Evolutionary conservation across 2,888 invertebrate species (phyloP).

Genomic region (Acrobasis repandana): DNA sequence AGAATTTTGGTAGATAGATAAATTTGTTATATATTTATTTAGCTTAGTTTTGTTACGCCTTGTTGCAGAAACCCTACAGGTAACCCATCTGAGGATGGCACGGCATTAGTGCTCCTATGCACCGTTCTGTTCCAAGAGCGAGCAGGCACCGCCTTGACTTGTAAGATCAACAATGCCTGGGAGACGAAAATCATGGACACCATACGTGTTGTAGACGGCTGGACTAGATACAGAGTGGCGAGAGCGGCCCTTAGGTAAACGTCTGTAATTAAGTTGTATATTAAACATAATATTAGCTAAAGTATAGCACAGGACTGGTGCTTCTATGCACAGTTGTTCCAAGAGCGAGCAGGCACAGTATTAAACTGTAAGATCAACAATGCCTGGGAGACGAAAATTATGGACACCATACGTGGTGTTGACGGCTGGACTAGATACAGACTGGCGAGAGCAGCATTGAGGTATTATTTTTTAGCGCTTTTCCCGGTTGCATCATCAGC

Average conservation of each 20-base stretch:
- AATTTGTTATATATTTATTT: no score
- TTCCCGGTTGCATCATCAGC: no score
- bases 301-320: no score
- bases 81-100: conserved; percentile 68
- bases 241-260: conserved; percentile 91
- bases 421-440: conserved; percentile 94
- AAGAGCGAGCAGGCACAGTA: conserved; percentile 89
- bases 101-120: conserved; percentile 89
- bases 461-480: no score
- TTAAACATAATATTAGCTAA: no score
- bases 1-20: no score
- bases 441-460: conserved; percentile 92
- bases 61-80: conserved; percentile 44
- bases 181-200: conserved; percentile 76
- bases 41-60: no score
- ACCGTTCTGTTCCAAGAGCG: conserved; percentile 92
- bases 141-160: conserved; percentile 86
- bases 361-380: conserved; percentile 68
- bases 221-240: conserved; percentile 94
- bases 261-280: not conserved
- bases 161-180: conserved; percentile 55
- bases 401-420: conserved; percentile 64
- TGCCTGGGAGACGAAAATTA: conserved; percentile 77
- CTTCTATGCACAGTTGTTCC: conserved; percentile 93
- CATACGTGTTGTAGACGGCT: conserved; percentile 84